Percentiles rank a stretch among this genome's conserved stretches.
These are phyloP conservation scores for Melipona beecheii DNA, from an alignment of 2,888 invertebrate genomes.

Conservation along the genomic window DNA sequence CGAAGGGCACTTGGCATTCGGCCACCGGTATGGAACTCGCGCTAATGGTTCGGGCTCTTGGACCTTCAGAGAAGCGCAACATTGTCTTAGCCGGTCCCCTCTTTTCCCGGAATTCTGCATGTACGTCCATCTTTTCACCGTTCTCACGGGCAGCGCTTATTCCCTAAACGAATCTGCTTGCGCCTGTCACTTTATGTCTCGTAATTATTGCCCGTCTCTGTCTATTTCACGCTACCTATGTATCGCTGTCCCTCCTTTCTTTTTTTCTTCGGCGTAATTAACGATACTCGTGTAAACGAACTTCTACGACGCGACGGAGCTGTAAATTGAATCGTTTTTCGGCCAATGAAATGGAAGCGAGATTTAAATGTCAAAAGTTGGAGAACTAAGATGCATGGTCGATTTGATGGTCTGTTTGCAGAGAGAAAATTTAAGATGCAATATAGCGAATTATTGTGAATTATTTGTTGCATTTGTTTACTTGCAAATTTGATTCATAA, in stretches of 20 bases:
- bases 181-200: conserved; percentile 83
- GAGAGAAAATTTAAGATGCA: background rate
- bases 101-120: conserved; percentile 70
- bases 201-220: conserved; percentile 81
- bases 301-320: background rate
- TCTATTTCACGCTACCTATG: conserved; percentile 72
- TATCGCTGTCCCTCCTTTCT: background rate
- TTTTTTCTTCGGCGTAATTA: conserved; percentile 4
- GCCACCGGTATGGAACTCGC: conserved; percentile 69
- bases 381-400: background rate
- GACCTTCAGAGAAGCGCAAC: conserved; percentile 76
- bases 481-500: too few relatives aligned
- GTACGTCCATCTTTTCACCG: conserved; percentile 59
- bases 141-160: conserved; percentile 56
- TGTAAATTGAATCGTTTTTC: background rate
- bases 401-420: background rate
- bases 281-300: background rate
- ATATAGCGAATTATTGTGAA: background rate
- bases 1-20: conserved; percentile 69
- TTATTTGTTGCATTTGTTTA: too few relatives aligned
- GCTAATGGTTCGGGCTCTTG: conserved; percentile 71
- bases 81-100: conserved; percentile 71
- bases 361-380: accelerated
- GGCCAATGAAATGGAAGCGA: background rate
- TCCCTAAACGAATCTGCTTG: conserved; percentile 73